Percentiles rank a stretch among this genome's conserved stretches.
These are phyloP conservation scores for Temnothorax longispinosus DNA, from an alignment of 1,140 invertebrate species.

Conservation along the genomic window DNA sequence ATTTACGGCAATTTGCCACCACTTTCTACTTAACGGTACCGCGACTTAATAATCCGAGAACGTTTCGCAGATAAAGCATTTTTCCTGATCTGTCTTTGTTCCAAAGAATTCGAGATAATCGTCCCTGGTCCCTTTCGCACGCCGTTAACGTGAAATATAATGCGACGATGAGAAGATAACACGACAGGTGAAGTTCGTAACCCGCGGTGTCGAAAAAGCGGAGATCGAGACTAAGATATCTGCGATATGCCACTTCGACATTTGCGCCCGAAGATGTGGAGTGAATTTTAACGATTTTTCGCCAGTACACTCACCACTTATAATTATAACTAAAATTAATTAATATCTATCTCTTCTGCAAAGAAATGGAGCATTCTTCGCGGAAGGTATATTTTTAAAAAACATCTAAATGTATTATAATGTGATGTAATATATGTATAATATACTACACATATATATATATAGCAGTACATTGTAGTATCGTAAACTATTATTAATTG, in stretches of 20 bases:
- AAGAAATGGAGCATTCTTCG: background rate
- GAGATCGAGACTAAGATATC: background rate
- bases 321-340: conserved; percentile 8
- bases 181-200: conserved; percentile 27
- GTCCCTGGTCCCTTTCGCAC: background rate
- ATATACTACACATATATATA: background rate
- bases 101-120: conserved; percentile 5
- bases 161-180: conserved; percentile 6
- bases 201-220: background rate
- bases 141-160: conserved; percentile 33
- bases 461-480: background rate
- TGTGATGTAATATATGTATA: background rate
- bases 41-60: background rate
- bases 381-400: background rate
- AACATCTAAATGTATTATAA: background rate
- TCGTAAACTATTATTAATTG: conserved; percentile 10
- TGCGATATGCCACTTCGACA: background rate
- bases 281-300: background rate
- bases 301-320: background rate
- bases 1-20: conserved; percentile 22
- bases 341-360: background rate
- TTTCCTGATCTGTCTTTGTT: conserved; percentile 30
- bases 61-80: background rate
- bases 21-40: conserved; percentile 36
- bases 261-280: background rate